Evolutionary conservation across 2,113 vertebrate species (phyloP), one percentile per base, ranked within the genome.

Genomic region (Rhegmatorhina hoffmannsi): DNA sequence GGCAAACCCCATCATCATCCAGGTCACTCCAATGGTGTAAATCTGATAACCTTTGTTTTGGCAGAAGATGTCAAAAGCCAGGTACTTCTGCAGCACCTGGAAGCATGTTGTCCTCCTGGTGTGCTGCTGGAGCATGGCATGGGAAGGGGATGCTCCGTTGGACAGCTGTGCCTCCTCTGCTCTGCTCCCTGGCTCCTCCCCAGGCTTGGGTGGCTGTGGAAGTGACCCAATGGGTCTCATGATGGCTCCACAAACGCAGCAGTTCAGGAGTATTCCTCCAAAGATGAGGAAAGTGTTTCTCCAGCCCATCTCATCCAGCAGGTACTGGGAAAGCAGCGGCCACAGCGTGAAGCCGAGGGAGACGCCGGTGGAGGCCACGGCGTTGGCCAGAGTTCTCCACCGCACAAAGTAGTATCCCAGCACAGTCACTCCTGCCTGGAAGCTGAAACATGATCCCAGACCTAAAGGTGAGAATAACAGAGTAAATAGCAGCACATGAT

Each of bases 381-480:
- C 98, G 0, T 99, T 99, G 96, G 98, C 99, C 53, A 99, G 97
- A 0, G 98, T 96, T 62, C 91, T 97, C 11, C 98, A 98, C 13
- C 97, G 98, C 23, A 98, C 95, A 63, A 99, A 99, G 96, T 99
- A 99, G 83, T 98, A 98, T 4, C 99, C 99, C 78, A 99, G 95
- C 23, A 97, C 98, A 1, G 99, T 99, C 94, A 99, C 95, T 46
- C 98, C 98, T 5, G 98, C 98, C 94, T 99, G 99, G 97, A 99
- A 99, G 94, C 98, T 98, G 95, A 99, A 99, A 95, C 98, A 99
- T 23, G 98, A 98, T n/a, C 99, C 99, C 50, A 99, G 97, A 59
- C 99, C 99, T 99, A 96, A 67, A 75, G 73, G 73, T 74, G 67
- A 63, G 72, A 69, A 79, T 7, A 47, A 74, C 94, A 73, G 63